Conservation (phyloP, 2,888 invertebrate species). For the Barypeithes pellucidus region DNA sequence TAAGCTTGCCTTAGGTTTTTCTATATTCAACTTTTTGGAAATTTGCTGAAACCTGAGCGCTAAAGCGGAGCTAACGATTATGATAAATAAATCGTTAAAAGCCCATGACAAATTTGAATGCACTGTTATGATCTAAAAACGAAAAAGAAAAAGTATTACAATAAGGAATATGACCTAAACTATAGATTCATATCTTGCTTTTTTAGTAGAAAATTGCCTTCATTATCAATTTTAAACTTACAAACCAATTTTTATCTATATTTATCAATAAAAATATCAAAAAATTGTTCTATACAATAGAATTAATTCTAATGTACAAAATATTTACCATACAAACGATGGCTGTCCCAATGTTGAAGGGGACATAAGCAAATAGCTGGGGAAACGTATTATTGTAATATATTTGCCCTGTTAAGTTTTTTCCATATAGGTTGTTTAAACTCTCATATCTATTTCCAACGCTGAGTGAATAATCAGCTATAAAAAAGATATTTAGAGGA, state of each 20-base stretch:
- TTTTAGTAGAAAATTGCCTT: too few relatives aligned
- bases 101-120: slow-evolving; percentile 63
- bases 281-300: too few relatives aligned
- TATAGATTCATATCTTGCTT: too few relatives aligned
- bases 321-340: slow-evolving; percentile 50
- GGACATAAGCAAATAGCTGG: slow-evolving; percentile 49
- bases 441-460: slow-evolving; percentile 42
- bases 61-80: slow-evolving; percentile 62
- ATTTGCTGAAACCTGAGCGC: slow-evolving; percentile 64
- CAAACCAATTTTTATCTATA: too few relatives aligned
- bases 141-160: too few relatives aligned
- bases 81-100: slow-evolving; percentile 65
- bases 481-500: too few relatives aligned
- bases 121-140: slow-evolving; percentile 61
- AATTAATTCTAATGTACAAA: too few relatives aligned
- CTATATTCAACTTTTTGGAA: slow-evolving; percentile 54
- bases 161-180: too few relatives aligned
- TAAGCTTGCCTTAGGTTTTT: slow-evolving; percentile 55
- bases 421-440: slow-evolving; percentile 32
- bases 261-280: too few relatives aligned
- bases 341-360: slow-evolving; percentile 39
- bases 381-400: slow-evolving; percentile 44
- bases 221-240: too few relatives aligned
- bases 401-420: slow-evolving; percentile 25
- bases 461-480: slow-evolving; percentile 53